A percentile compares a stretch with the other conserved stretches of the same genome.
Conservation (phyloP, 1,140 invertebrate species). For the Aphis craccivora region DNA sequence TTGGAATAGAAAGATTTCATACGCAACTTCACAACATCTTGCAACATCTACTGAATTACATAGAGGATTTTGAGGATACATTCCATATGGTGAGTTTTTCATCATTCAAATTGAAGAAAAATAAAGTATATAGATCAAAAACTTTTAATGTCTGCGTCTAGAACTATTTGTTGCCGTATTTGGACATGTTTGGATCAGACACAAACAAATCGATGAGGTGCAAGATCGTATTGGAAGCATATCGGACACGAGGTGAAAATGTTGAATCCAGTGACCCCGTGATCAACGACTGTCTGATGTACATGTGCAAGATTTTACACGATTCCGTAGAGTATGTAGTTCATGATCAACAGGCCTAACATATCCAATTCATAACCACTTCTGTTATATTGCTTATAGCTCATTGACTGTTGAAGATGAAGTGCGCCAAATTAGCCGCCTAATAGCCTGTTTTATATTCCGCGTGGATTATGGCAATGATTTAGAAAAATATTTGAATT, state of each 20-base stretch:
- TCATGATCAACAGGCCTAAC: neutral
- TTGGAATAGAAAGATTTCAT: slow-evolving; percentile 50
- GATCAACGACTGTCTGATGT: slow-evolving; percentile 85
- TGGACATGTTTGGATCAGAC: slow-evolving; percentile 90
- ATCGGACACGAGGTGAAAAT: slow-evolving; percentile 68
- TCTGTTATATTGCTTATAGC: slow-evolving; percentile 66
- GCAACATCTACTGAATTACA: slow-evolving; percentile 43
- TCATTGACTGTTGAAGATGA: slow-evolving; percentile 94
- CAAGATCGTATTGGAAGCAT: slow-evolving; percentile 80
- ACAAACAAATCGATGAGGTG: slow-evolving; percentile 82
- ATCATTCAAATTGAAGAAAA: neutral
- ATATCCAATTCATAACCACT: neutral
- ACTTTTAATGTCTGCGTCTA: neutral
- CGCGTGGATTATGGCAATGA: slow-evolving; percentile 83
- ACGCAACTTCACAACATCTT: slow-evolving; percentile 47
- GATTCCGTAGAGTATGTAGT: slow-evolving; percentile 86
- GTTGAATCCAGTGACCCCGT: slow-evolving; percentile 80
- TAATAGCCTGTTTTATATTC: slow-evolving; percentile 83
- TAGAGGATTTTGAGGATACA: slow-evolving; percentile 45
- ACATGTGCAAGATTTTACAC: slow-evolving; percentile 85
- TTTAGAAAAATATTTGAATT: slow-evolving; percentile 89
- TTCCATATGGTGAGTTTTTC: slow-evolving; percentile 25
- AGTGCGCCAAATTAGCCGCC: slow-evolving; percentile 80
- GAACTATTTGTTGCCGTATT: slow-evolving; percentile 88
- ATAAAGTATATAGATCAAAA: neutral